Evolutionary conservation across 1,140 invertebrate genomes (phyloP).

Genomic region (Aporrectodea caliginosa): DNA sequence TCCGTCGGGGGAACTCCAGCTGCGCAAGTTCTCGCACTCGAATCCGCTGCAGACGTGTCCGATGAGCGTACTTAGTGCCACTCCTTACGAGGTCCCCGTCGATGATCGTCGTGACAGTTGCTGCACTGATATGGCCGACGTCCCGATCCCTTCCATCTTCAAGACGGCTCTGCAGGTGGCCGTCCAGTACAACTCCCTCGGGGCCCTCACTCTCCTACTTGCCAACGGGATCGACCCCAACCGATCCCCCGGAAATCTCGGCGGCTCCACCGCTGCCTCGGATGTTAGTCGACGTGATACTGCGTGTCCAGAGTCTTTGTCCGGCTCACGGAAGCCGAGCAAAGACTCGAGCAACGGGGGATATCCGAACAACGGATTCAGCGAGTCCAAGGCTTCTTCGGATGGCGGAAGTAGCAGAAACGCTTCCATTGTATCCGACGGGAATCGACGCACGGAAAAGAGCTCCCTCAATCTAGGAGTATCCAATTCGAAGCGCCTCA

Average conservation of each 20-base stretch:
- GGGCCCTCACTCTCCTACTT: conserved; percentile 59
- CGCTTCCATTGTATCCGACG: background rate
- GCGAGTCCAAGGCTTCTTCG: background rate
- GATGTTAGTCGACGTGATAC: conserved; percentile 34
- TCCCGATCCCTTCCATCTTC: conserved; percentile 56
- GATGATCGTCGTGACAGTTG: background rate
- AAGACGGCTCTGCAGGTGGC: conserved; percentile 61
- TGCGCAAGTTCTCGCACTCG: conserved; percentile 29
- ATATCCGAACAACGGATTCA: conserved; percentile 38
- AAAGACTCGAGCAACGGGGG: conserved; percentile 34
- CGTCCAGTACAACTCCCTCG: conserved; percentile 59
- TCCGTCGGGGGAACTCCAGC: background rate
- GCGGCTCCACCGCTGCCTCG: background rate
- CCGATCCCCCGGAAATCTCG: conserved; percentile 39
- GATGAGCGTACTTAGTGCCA: background rate
- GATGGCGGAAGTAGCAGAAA: background rate
- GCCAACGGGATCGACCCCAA: conserved; percentile 62
- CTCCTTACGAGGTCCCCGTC: background rate
- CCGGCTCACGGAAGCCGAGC: conserved; percentile 35
- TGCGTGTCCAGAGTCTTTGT: conserved; percentile 39
- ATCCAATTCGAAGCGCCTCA: background rate
- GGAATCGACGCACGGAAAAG: background rate
- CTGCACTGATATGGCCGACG: conserved; percentile 31
- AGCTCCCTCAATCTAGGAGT: background rate
- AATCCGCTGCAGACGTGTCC: conserved; percentile 35